Base-by-base conservation (phyloP, 2,797 vertebrate genomes). In the Pipistrellus nathusii region DNA sequence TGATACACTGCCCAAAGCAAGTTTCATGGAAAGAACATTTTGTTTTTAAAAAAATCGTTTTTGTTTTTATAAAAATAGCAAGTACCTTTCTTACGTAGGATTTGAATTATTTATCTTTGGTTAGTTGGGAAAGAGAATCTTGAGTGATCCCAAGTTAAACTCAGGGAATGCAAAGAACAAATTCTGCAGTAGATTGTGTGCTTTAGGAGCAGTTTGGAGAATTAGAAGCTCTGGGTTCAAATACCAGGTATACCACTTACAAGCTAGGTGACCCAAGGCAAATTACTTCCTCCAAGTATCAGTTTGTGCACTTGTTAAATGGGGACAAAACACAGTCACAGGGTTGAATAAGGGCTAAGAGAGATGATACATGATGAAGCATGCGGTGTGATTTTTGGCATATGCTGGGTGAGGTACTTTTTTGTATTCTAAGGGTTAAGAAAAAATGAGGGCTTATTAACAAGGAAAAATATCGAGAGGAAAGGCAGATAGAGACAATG, bases 1-100 rank as follows among this genome's bases (percentile, higher is more conserved):
- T 93, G 88, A 94, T 68, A 46, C 18, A 57, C 38, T 55, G 38
- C 66, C 96, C 68, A 80, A 89, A 94, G 48, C 44, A 71, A 91
- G 64, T 18, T 71, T 85, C 30, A 8, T 91, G 82, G 90, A 92
- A 87, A 38, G 20, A 87, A 41, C 25, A 44, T 46, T 96, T 96
- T 96, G 25, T 64, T 78, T 97, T 96, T 88, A 35, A 68, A 0
- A 64, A 83, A 85, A 51, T 14, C 20, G 1, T 66, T 88, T 85
- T 73, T 66, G 20, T 91, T 91, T 38, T 95, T 68, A 27, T 80
- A 84, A n/a, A 35, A 84, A 55, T 17, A 72, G 8, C 15, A 51
- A 11, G 8, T 64, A 5, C 69, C 51, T 91, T 96, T 94, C 18
- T 55, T 69, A 73, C 23, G 15, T 27, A 30, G 41, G 27, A 80